A percentile compares a stretch with the other conserved stretches of the same genome.
phyloP scores from a whole-genome alignment of 2,797 vertebrate species.

The Sebastes taczanowskii region DNA sequence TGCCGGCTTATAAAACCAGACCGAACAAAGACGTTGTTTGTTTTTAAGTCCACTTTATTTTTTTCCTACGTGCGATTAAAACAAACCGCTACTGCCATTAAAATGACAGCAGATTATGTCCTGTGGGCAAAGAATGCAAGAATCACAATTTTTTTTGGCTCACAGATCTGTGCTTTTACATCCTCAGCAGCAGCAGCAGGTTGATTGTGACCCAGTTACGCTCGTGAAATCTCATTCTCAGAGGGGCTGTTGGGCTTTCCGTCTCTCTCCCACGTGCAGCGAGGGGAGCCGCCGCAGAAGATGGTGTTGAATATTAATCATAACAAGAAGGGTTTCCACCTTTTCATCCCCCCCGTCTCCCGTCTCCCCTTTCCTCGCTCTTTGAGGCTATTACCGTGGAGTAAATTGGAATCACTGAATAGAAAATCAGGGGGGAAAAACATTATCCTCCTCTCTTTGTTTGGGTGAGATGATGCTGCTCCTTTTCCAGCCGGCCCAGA shows the following conservation, averaged over 20 bases:
- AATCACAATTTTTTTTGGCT: slow-evolving; percentile 1
- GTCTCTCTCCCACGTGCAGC: slow-evolving; percentile 20
- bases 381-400: slow-evolving; percentile 27
- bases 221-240: slow-evolving; percentile 30
- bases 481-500: slow-evolving; percentile 40
- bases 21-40: slow-evolving; percentile 52
- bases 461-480: slow-evolving; percentile 40
- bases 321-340: slow-evolving; percentile 29
- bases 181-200: slow-evolving; percentile 12
- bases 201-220: slow-evolving; percentile 46
- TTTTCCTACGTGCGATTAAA: slow-evolving; percentile 13
- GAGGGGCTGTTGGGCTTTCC: slow-evolving; percentile 33
- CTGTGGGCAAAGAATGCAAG: slow-evolving; percentile 2
- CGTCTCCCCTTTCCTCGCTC: neutral
- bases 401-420: slow-evolving; percentile 5
- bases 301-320: slow-evolving; percentile 64
- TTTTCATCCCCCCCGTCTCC: slow-evolving; percentile 3
- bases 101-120: slow-evolving; percentile 27
- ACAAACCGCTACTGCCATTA: slow-evolving; percentile 18
- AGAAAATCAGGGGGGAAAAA: neutral
- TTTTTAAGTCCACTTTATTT: slow-evolving; percentile 9
- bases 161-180: slow-evolving; percentile 16
- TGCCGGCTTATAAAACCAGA: slow-evolving; percentile 48
- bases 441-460: slow-evolving; percentile 31
- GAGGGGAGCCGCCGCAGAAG: slow-evolving; percentile 44